phyloP scores from a whole-genome alignment of 2,113 vertebrate species.

The Poecilia latipinna region DNA sequence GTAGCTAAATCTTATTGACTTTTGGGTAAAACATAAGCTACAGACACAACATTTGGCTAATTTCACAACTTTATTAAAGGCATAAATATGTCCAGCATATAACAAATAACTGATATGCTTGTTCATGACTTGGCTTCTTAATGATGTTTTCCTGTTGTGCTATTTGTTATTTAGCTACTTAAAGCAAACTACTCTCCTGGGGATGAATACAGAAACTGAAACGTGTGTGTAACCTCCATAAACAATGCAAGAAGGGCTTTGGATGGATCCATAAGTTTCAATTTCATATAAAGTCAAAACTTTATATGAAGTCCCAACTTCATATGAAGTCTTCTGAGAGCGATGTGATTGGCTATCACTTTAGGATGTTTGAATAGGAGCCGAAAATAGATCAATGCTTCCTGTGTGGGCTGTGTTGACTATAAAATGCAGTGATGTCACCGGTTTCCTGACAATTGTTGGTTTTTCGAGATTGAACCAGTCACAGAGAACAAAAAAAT shows the following conservation, averaged over 20 bases:
- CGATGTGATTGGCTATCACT: slow-evolving; percentile 41
- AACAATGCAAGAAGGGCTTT: too few relatives aligned
- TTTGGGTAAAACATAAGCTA: neutral
- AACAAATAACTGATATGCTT: too few relatives aligned
- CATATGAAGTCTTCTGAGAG: neutral
- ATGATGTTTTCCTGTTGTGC: neutral
- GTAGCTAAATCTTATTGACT: neutral
- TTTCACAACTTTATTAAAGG: neutral
- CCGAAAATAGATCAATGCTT: slow-evolving; percentile 69
- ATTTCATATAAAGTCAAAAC: neutral
- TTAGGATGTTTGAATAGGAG: slow-evolving; percentile 50
- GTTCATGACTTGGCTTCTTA: neutral
- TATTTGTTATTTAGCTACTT: neutral
- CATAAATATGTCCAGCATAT: neutral
- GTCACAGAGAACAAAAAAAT: slow-evolving; percentile 50
- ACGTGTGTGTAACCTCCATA: too few relatives aligned
- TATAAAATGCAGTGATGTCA: slow-evolving; percentile 70
- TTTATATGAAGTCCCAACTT: neutral
- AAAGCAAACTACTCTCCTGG: neutral
- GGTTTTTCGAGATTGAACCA: slow-evolving; percentile 29
- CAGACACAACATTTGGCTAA: neutral
- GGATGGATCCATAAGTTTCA: too few relatives aligned
- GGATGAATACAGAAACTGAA: neutral
- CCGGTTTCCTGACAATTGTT: slow-evolving; percentile 65
- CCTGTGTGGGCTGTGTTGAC: slow-evolving; percentile 66